Conservation (phyloP, 2,797 vertebrate genomes). For the Coregonus sp. region DNA sequence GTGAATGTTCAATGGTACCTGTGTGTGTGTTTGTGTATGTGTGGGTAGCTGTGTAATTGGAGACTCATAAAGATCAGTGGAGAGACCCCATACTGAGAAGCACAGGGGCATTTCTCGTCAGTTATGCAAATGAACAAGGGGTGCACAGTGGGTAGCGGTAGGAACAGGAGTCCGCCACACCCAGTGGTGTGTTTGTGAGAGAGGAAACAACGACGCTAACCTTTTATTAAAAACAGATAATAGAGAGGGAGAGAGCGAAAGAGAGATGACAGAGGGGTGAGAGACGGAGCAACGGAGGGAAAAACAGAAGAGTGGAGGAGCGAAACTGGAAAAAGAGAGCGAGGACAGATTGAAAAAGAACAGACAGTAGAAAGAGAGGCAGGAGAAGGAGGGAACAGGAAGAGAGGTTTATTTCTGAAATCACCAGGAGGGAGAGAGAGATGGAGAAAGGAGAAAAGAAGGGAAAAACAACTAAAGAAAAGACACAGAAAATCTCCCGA, state of each 20-base stretch:
- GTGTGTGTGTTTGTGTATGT: not conserved
- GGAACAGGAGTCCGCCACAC: slow-evolving; percentile 2
- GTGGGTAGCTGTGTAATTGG: slow-evolving; percentile 11
- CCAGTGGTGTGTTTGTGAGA: not conserved
- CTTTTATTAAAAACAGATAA: slow-evolving; percentile 51
- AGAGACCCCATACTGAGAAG: slow-evolving; percentile 41
- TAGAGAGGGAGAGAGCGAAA: slow-evolving; percentile 13
- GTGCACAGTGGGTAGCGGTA: slow-evolving; percentile 2
- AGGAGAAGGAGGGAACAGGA: slow-evolving; percentile 26
- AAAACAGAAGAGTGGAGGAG: slow-evolving; percentile 4
- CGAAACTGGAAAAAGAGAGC: not conserved
- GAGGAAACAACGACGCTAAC: slow-evolving; percentile 19
- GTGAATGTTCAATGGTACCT: not conserved
- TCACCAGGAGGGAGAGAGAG: slow-evolving; percentile 39
- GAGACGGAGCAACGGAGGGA: too few species aligned
- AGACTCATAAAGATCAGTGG: slow-evolving; percentile 25
- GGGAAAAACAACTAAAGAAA: slow-evolving; percentile 48
- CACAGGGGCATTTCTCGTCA: slow-evolving; percentile 28
- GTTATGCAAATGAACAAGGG: slow-evolving; percentile 43
- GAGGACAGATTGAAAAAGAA: too few species aligned
- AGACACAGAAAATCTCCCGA: slow-evolving; percentile 26
- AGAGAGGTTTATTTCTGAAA: slow-evolving; percentile 48
- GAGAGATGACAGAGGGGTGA: not conserved
- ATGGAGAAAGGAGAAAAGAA: slow-evolving; percentile 35
- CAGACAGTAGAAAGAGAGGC: slow-evolving; percentile 14